Base-by-base conservation (phyloP, 2,113 vertebrate species). In the Coracopsis vasa region DNA sequence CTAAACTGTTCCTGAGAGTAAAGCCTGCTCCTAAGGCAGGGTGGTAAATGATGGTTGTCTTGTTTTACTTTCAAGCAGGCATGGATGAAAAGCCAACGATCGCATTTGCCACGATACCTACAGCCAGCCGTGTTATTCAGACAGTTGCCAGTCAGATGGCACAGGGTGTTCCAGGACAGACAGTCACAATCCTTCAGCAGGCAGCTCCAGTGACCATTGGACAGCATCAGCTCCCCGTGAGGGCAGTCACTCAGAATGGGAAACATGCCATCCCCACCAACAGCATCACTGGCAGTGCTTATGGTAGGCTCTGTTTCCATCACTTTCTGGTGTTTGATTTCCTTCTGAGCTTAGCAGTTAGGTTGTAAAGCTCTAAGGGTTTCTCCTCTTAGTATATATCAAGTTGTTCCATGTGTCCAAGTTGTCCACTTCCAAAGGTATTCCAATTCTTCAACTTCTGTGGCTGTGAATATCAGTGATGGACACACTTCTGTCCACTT, bases 181-280 rank as follows among this genome's bases (percentile, higher is more conserved):
- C 98, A 0, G 98, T 98, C 86, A 97, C 98, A 1, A 98, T 98
- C 35, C 98, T 99, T 24, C 99, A 99, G 94, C 98, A 98, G n/a
- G 98, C 98, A 39, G 90, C 98, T 5, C 94, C 98, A 0, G 88
- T 99, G 84, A 90, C 97, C 58, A 97, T 99, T 10, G 99, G 98
- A 17, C 98, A 99, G 95, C 99, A 99, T 94, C 99, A 99, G 75
- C 99, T 99, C 12, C 99, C 99, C 0, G 98, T 99, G 70, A 98
- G 99, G 31, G 97, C 99, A 0, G 97, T 99, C 94, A 99, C 99
- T n/a, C 99, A 99, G 96, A 99, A 99, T 1, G 99, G 99, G 69
- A 99, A 99, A 95, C 99, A 99, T 8, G 97, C 98, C 1, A 84
- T 99, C 56, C 98, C 99, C 95, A 96, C 98, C 19, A 98, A 97